Evolutionary conservation across 2,888 invertebrate species (phyloP).

Genomic region (Cepaea hortensis): DNA sequence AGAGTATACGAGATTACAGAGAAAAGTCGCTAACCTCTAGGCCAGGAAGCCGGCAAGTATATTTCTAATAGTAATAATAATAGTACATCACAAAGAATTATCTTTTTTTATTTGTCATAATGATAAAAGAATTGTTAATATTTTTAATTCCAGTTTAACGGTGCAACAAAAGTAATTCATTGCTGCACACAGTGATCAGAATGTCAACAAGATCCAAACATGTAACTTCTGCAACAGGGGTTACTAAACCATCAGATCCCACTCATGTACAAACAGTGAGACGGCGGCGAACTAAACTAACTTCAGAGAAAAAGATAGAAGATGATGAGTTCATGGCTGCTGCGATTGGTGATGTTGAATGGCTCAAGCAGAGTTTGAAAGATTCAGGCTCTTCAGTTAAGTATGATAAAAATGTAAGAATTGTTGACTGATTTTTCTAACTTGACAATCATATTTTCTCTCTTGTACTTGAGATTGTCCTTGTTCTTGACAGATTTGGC

Average conservation of each 20-base stretch:
- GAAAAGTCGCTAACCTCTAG: no score
- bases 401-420: constrained; percentile 75
- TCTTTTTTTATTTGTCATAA: no score
- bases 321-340: constrained; percentile 77
- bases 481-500: no score
- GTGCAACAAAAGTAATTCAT: neutral
- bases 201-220: constrained; percentile 39
- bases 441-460: no score
- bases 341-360: constrained; percentile 75
- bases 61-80: no score
- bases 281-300: constrained; percentile 60
- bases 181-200: neutral
- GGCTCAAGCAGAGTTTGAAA: constrained; percentile 74
- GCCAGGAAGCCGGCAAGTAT: no score
- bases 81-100: no score
- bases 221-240: neutral
- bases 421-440: neutral
- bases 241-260: constrained; percentile 40
- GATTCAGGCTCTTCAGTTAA: constrained; percentile 67
- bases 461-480: no score
- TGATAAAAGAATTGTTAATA: no score
- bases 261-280: constrained; percentile 54
- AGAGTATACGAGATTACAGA: no score
- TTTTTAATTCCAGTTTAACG: neutral
- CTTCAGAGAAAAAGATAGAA: constrained; percentile 70